Conservation (phyloP, 1,140 invertebrate species). For the Scaptomyza pallida region DNA sequence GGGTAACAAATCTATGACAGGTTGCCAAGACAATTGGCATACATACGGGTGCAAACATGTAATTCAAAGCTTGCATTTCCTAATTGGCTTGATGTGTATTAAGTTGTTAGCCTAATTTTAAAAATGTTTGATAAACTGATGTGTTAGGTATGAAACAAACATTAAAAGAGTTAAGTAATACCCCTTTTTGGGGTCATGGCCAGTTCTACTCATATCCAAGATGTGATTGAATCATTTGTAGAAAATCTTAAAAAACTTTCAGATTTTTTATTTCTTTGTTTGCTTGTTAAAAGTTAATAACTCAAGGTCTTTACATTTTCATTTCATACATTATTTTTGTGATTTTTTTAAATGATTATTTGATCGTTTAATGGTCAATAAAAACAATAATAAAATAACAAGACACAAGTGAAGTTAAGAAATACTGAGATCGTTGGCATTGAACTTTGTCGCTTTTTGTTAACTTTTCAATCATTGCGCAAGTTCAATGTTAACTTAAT, state of each 20-base stretch:
- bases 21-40: conserved; percentile 34
- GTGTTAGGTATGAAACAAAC: not conserved
- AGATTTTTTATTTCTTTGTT: conserved; percentile 1
- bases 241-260: not conserved
- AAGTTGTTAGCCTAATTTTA: conserved; percentile 1
- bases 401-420: not conserved
- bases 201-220: not conserved
- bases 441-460: conserved; percentile 31
- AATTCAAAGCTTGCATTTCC: conserved; percentile 10
- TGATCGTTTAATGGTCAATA: conserved; percentile 17
- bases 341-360: conserved; percentile 17
- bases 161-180: too few relatives aligned
- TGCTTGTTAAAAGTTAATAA: conserved; percentile 6
- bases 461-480: conserved; percentile 18
- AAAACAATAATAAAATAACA: not conserved
- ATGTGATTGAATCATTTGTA: conserved; percentile 5
- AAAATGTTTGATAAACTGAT: not conserved
- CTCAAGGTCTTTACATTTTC: conserved; percentile 30
- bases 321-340: conserved; percentile 19
- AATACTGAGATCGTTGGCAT: conserved; percentile 27
- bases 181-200: not conserved
- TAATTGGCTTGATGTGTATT: conserved; percentile 13
- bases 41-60: conserved; percentile 10
- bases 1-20: conserved; percentile 17
- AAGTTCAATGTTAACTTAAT: conserved; percentile 16